Evolutionary conservation across 2,888 invertebrate genomes (phyloP), one percentile per base, ranked within the genome.

Genomic region (Xanthorhoe spadicearia): DNA sequence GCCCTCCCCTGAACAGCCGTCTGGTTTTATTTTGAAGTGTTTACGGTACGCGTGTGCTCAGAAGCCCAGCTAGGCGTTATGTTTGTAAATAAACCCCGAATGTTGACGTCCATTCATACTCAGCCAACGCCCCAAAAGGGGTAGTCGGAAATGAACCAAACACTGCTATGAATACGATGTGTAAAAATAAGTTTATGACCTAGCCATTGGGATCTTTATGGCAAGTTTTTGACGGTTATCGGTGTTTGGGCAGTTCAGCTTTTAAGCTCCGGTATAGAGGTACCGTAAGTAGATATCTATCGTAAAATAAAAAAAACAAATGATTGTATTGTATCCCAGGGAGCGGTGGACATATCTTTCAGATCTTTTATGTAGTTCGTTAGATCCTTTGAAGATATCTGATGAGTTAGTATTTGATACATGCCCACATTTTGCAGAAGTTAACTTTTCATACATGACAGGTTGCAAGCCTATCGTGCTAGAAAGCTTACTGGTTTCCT

Each of bases 31-130:
- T 86, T 87, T 79, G 82, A 82, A 86, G 83, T 85, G 82, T 82
- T 81, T 77, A 78, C 74, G 78, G 79, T 71, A 76, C 77, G 82
- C 80, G 83, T 82, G 85, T 83, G 77, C 78, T 85, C 80, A 80
- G 85, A 81, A 82, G 78, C 76, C 68, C 69, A 61, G 81, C 84
- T 82, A 85, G 83, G 85, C 88, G 84, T 81, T 77, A 81, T 92
- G 92, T 92, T 92, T 89, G 92, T 92, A 92, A 92, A 92, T 90
- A 92, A 85, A 83, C 83, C 79, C 75, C 75, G 78, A 77, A 79
- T 85, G 86, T 86, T 84, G 84, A 84, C 83, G 83, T 67, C 84
- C 88, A 87, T 87, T 87, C 86, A 86, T 86, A 86, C 83, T 81
- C 78, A 64, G 64, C 75, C 74, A 71, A 70, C 75, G 73, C 58